Conservation (phyloP, 1,140 invertebrate species). For the Drosophila subpulchrella region DNA sequence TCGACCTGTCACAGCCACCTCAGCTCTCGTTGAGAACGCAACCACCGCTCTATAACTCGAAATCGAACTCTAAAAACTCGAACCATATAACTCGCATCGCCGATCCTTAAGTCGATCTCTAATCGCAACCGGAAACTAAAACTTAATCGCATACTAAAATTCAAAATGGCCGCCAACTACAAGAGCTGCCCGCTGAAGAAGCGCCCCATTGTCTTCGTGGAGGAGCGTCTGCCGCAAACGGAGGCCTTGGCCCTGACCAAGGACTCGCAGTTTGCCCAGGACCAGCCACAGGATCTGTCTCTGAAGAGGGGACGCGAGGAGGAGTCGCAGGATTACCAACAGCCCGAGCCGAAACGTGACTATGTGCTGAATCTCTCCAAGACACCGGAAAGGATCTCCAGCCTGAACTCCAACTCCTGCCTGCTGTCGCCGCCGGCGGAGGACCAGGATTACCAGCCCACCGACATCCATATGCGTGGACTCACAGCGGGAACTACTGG, state of each 20-base stretch:
- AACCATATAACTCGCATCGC: constrained; percentile 6
- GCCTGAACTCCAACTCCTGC: constrained; percentile 22
- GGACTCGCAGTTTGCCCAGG: constrained; percentile 50
- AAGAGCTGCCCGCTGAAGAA: constrained; percentile 95
- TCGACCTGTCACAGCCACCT: constrained; percentile 83
- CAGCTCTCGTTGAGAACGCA: constrained; percentile 80
- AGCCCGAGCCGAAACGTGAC: constrained; percentile 68
- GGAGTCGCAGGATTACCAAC: constrained; percentile 59
- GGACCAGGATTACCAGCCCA: constrained; percentile 60
- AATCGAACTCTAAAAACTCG: neutral
- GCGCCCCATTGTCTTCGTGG: constrained; percentile 89
- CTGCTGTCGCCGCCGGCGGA: constrained; percentile 65
- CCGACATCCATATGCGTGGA: constrained; percentile 73
- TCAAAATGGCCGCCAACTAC: constrained; percentile 87
- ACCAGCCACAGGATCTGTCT: constrained; percentile 88
- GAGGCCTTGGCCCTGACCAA: constrained; percentile 77
- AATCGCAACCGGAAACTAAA: constrained; percentile 18
- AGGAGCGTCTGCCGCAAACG: constrained; percentile 81
- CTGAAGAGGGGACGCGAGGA: constrained; percentile 59
- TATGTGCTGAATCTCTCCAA: constrained; percentile 76
- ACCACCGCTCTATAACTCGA: constrained; percentile 22
- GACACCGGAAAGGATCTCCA: constrained; percentile 53
- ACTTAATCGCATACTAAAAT: constrained; percentile 9
- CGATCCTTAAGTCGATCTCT: constrained; percentile 18
- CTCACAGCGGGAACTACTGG: constrained; percentile 62